phyloP scores from a whole-genome alignment of 2,113 vertebrate genomes.

The Bolborhynchus lineola region DNA sequence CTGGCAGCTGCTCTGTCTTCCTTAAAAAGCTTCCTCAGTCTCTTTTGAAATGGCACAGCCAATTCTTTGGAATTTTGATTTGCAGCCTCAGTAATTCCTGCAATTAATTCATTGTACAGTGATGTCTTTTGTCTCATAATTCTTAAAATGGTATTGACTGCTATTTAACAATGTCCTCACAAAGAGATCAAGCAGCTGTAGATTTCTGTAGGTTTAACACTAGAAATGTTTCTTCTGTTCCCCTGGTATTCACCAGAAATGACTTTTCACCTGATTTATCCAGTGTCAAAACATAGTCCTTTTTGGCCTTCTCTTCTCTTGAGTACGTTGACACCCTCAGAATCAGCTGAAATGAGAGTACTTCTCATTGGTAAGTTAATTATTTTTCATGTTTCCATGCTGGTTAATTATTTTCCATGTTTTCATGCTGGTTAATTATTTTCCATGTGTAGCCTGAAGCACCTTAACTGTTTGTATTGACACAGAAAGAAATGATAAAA shows the following conservation, averaged over 20 bases:
- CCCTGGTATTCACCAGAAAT: not conserved
- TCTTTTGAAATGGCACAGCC: not conserved
- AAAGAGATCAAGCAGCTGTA: not conserved
- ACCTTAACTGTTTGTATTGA: not conserved
- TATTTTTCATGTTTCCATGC: not conserved
- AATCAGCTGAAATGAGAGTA: not conserved
- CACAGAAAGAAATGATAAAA: not conserved
- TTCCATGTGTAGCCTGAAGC: not conserved
- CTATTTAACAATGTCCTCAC: not conserved
- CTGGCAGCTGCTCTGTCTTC: not conserved
- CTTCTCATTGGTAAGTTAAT: not conserved
- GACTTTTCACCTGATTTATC: not conserved
- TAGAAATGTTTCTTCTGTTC: not conserved
- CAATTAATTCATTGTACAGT: not conserved
- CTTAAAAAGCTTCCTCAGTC: not conserved
- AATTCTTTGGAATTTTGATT: not conserved
- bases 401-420: conserved; percentile 13
- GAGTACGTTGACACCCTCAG: not conserved
- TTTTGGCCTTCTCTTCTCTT: not conserved
- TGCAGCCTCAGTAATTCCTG: not conserved
- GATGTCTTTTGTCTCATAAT: not conserved
- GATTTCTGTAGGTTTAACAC: not conserved
- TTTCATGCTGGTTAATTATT: not conserved
- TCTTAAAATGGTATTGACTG: not conserved
- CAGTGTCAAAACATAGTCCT: not conserved